phyloP scores from a whole-genome alignment of 2,888 invertebrate species.

The Rhamphomyia laevipes region DNA sequence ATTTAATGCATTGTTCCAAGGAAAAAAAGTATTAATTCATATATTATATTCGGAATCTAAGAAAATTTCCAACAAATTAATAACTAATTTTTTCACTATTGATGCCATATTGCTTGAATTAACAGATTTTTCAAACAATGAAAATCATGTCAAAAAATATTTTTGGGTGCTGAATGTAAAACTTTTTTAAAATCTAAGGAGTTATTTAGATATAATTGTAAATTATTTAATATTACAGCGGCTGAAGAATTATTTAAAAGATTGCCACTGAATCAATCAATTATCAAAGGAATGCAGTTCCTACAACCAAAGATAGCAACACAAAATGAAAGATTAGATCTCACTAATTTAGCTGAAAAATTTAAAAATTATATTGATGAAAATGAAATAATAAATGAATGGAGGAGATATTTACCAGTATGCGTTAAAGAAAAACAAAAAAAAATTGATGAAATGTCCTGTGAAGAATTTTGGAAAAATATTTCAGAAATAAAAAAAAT shows the following conservation, averaged over 20 bases:
- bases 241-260: not conserved
- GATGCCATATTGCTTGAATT: not conserved
- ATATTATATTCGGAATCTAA: not conserved
- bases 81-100: not conserved
- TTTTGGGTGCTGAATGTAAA: not conserved
- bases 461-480: not conserved
- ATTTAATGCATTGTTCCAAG: constrained; percentile 1
- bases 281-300: not conserved
- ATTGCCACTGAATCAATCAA: not conserved
- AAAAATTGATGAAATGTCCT: not conserved
- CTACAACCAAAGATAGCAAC: not conserved
- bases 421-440: not conserved
- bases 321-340: not conserved
- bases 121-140: not conserved
- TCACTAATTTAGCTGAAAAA: not conserved
- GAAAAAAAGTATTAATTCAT: constrained; percentile 1
- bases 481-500: not conserved
- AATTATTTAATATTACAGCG: not conserved
- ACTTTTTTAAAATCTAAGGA: not conserved
- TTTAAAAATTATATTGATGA: not conserved
- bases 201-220: not conserved
- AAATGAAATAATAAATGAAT: not conserved
- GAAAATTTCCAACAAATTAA: not conserved
- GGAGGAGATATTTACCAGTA: not conserved
- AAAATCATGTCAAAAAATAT: not conserved